Percentiles rank a stretch among this genome's conserved stretches.
Evolutionary conservation across 2,113 vertebrate genomes (phyloP).

Genomic region (Apodemus speciosus): DNA sequence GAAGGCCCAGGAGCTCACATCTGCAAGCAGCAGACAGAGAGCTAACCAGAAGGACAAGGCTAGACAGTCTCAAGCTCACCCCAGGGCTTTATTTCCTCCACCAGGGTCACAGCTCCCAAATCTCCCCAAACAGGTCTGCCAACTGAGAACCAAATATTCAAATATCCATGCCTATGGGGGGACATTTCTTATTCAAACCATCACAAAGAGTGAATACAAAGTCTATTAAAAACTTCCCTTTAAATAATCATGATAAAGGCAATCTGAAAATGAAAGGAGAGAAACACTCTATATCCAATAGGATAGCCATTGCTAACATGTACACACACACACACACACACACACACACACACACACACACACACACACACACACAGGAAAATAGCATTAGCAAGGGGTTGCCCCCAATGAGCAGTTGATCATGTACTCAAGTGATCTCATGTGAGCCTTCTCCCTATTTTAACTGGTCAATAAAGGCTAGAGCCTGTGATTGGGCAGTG

Average conservation of each 20-base stretch:
- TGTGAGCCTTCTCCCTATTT: no score
- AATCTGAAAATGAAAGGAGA: neutral
- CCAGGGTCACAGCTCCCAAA: neutral
- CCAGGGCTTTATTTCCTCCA: neutral
- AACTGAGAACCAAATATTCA: neutral
- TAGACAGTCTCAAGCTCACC: neutral
- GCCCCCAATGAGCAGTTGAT: no score
- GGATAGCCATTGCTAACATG: neutral
- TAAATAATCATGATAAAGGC: neutral
- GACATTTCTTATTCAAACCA: neutral
- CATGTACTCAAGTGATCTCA: no score
- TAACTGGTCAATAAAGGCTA: no score
- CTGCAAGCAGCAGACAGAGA: neutral
- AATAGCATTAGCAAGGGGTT: neutral
- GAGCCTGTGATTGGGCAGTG: no score
- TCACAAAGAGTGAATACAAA: neutral
- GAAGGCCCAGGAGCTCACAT: neutral
- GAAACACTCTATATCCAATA: neutral
- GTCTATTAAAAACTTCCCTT: constrained; percentile 1
- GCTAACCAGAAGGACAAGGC: neutral
- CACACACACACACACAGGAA: neutral
- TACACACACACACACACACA: neutral
- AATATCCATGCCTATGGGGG: neutral
- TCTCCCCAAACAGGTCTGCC: neutral
- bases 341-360: no score